Base-by-base conservation (phyloP, 2,888 invertebrate genomes). In the Nomada ferruginata region DNA sequence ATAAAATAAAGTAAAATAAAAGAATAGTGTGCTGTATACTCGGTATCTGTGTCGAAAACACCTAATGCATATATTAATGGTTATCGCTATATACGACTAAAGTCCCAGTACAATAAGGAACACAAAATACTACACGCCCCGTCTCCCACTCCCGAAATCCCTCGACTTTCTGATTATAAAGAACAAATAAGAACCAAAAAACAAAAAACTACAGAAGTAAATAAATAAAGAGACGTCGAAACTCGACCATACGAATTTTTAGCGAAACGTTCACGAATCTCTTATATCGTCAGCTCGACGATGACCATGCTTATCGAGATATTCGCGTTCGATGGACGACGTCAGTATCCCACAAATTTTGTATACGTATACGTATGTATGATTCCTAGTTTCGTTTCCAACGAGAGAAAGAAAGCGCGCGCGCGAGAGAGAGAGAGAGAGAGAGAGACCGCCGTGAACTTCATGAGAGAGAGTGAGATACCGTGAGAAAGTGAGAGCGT, bases 21-120 rank as follows among this genome's bases (percentile, higher is more conserved):
- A 61, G 71, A 36, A 77, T 81, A 75, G 65, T 70, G 69, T 71
- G 70, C 77, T 81, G 81, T 85, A 70, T 85, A 82, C 76, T 82
- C 78, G 76, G 76, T 76, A 82, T 85, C 73, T 76, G 59, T 85
- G 79, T 85, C 82, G 82, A 72, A 70, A 82, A 81, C 61, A 76
- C 53, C 72, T 74, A 82, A 75, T 69, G 47, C 65, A 75, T 83
- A 77, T 70, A 70, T 78, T 77, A 85, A 85, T 71, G 70, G 64
- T 71, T 63, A 82, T 85, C 68, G 77, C 72, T 85, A 73, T 82
- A 71, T 82, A 76, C 70, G 60, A 64, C 64, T 85, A 76, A 85
- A 72, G 53, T 76, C 71, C 78, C 85, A 64, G 11, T 79, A 70
- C 66, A 75, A 70, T 82, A 85, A 82, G 76, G n/a, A 50, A 60